Conservation (phyloP, 2,797 vertebrate species). For the Pygocentrus nattereri region DNA sequence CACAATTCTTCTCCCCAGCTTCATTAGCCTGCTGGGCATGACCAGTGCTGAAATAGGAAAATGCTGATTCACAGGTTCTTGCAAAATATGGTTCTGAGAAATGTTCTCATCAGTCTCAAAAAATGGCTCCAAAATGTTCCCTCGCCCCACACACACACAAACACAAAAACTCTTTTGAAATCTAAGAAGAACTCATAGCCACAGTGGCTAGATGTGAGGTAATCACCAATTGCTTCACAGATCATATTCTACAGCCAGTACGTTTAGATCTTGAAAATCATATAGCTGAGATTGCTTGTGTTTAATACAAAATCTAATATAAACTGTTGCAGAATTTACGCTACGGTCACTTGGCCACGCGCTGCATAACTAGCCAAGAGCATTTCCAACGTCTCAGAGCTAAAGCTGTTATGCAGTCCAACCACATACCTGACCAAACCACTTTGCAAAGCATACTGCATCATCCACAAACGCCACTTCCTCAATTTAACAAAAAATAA, state of each 20-base stretch:
- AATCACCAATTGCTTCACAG: background rate
- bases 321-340: constrained; percentile 1
- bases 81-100: background rate
- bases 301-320: background rate
- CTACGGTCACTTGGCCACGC: background rate
- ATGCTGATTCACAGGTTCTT: background rate
- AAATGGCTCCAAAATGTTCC: background rate
- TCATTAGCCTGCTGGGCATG: constrained; percentile 19
- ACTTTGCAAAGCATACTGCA: constrained; percentile 9
- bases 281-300: background rate
- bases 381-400: background rate
- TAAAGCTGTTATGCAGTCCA: background rate
- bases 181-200: background rate
- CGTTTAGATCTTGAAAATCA: background rate
- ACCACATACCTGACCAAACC: constrained; percentile 15
- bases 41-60: constrained; percentile 20
- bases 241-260: background rate
- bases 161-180: too few relatives aligned
- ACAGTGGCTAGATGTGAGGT: background rate
- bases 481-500: background rate
- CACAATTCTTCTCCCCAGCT: constrained; percentile 2
- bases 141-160: background rate
- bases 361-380: background rate
- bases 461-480: constrained; percentile 7
- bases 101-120: background rate